phyloP scores from a whole-genome alignment of 2,888 invertebrate genomes.

The Penaeus monodon region DNA sequence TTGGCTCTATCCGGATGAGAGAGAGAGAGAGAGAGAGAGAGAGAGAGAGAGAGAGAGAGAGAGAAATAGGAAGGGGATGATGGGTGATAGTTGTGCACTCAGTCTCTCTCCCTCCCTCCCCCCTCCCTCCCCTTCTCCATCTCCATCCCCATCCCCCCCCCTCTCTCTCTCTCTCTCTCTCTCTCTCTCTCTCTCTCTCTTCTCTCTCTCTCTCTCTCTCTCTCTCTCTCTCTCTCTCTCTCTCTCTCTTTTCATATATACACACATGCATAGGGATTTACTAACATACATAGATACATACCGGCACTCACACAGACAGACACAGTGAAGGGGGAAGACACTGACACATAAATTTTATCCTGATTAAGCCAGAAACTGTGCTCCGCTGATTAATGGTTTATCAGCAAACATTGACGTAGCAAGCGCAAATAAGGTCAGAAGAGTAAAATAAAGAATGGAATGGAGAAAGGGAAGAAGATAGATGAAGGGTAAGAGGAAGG shows the following conservation, averaged over 20 bases:
- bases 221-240: neutral
- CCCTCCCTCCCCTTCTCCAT: neutral
- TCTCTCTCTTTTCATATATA: neutral
- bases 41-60: neutral
- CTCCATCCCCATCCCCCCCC: too few relatives aligned
- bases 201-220: neutral
- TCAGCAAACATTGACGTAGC: too few relatives aligned
- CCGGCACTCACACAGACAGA: neutral
- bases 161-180: neutral
- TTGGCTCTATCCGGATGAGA: neutral
- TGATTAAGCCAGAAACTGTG: too few relatives aligned
- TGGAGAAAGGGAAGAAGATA: too few relatives aligned
- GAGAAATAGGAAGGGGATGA: too few relatives aligned
- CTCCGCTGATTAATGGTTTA: too few relatives aligned
- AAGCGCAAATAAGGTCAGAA: too few relatives aligned
- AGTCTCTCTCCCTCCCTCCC: neutral
- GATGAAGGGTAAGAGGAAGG: too few relatives aligned
- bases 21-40: neutral
- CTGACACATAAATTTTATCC: too few relatives aligned
- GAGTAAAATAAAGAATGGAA: too few relatives aligned
- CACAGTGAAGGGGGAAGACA: neutral
- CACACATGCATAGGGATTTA: slow-evolving; percentile 1
- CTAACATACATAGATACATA: slow-evolving; percentile 13
- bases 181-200: neutral
- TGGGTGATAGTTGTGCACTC: too few relatives aligned